A percentile compares a stretch with the other conserved stretches of the same genome.
These are phyloP conservation scores for Spodoptera picta DNA, from an alignment of 2,888 invertebrate species.

Conservation along the genomic window DNA sequence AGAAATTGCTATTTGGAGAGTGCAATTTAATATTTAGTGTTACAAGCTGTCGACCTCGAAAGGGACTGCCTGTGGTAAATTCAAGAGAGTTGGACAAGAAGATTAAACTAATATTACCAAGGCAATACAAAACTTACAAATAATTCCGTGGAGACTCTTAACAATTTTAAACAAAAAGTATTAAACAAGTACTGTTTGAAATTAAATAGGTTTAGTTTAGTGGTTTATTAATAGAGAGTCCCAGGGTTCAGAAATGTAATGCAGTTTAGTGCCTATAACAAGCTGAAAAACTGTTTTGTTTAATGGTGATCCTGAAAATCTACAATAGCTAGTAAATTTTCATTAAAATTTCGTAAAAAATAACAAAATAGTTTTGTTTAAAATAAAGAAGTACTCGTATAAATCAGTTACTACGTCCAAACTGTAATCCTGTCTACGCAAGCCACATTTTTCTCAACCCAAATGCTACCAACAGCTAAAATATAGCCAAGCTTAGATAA, in stretches of 20 bases:
- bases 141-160: conserved; percentile 1
- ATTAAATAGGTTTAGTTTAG: too few relatives aligned
- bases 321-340: too few relatives aligned
- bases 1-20: conserved; percentile 55
- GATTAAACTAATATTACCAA: conserved; percentile 44
- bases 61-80: conserved; percentile 31
- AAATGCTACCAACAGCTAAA: conserved; percentile 26
- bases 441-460: conserved; percentile 32
- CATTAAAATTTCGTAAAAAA: too few relatives aligned
- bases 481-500: conserved; percentile 34
- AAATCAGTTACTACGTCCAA: conserved; percentile 23
- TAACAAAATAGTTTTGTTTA: too few relatives aligned
- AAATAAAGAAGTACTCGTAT: background rate
- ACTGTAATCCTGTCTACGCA: conserved; percentile 20
- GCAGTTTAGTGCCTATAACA: too few relatives aligned
- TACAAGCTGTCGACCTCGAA: conserved; percentile 56
- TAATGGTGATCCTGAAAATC: too few relatives aligned
- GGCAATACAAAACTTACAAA: conserved; percentile 24
- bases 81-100: conserved; percentile 27
- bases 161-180: conserved; percentile 7
- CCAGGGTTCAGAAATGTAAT: too few relatives aligned
- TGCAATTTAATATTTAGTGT: conserved; percentile 62
- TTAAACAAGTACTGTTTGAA: too few relatives aligned
- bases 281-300: too few relatives aligned
- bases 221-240: too few relatives aligned